Evolutionary conservation across 1,140 invertebrate genomes (phyloP).

Genomic region (Carposina sasakii): DNA sequence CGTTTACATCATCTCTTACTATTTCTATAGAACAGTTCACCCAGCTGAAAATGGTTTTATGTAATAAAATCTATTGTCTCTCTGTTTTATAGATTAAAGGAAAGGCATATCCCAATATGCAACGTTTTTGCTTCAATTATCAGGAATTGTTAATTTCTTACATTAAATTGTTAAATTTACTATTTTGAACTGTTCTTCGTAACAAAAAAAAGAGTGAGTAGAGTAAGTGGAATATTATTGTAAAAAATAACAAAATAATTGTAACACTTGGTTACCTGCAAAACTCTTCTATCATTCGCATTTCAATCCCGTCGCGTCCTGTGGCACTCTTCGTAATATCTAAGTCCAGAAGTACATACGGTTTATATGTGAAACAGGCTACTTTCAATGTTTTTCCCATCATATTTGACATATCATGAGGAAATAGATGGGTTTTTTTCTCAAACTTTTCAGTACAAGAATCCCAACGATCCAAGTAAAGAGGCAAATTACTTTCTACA

Average conservation of each 20-base stretch:
- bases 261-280: constrained; percentile 61
- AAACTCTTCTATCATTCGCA: constrained; percentile 58
- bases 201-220: too few species aligned
- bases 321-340: constrained; percentile 28
- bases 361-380: constrained; percentile 58
- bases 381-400: constrained; percentile 51
- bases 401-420: constrained; percentile 52
- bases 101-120: too few species aligned
- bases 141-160: too few species aligned
- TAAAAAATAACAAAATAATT: too few species aligned
- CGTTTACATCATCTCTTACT: constrained; percentile 63
- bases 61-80: too few species aligned
- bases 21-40: constrained; percentile 69
- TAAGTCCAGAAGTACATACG: constrained; percentile 55
- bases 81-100: too few species aligned
- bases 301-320: constrained; percentile 54
- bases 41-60: constrained; percentile 58
- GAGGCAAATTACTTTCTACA: constrained; percentile 23
- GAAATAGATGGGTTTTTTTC: constrained; percentile 43
- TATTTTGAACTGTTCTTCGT: too few species aligned
- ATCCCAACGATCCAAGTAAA: constrained; percentile 49
- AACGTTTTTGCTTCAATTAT: too few species aligned
- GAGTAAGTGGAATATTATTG: too few species aligned
- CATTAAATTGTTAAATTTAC: too few species aligned
- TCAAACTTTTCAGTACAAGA: constrained; percentile 39